Conservation (phyloP, 1,140 invertebrate genomes). For the Dinoponera quadriceps region DNA sequence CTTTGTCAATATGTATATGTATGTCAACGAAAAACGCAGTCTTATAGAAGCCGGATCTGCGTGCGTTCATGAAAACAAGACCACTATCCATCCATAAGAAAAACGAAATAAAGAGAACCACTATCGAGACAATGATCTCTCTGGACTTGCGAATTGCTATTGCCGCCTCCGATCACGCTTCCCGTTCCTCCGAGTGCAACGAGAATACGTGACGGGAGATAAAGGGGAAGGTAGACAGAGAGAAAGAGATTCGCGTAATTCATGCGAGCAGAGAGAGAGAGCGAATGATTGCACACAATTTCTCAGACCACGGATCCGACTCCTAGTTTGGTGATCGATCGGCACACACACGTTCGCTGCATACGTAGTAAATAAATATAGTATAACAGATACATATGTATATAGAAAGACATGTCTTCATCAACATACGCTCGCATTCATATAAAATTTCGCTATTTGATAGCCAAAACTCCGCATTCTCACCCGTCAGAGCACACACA, state of each 20-base stretch:
- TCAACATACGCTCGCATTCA: conserved; percentile 54
- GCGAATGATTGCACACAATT: not conserved
- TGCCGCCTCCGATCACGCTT: not conserved
- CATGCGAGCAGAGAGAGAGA: too few relatives aligned
- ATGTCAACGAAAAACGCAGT: conserved; percentile 65
- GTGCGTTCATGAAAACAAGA: conserved; percentile 33
- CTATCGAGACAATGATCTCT: conserved; percentile 9
- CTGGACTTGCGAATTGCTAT: conserved; percentile 26
- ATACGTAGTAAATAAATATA: conserved; percentile 66
- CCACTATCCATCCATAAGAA: not conserved
- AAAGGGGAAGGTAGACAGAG: not conserved
- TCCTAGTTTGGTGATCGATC: conserved; percentile 62
- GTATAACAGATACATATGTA: conserved; percentile 67
- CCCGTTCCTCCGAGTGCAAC: not conserved
- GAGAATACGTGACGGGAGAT: not conserved
- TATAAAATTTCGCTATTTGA: conserved; percentile 76
- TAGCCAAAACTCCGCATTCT: conserved; percentile 69
- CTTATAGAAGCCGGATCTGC: conserved; percentile 65
- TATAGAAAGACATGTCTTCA: conserved; percentile 65
- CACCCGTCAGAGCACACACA: conserved; percentile 16
- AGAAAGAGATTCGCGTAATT: not conserved
- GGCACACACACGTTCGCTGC: conserved; percentile 48
- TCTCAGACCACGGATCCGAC: conserved; percentile 56
- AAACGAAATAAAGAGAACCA: conserved; percentile 38
- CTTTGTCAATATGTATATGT: conserved; percentile 45